A percentile compares a stretch with the other conserved stretches of the same genome.
phyloP scores from a whole-genome alignment of 2,113 vertebrate species.

The Dasyprocta punctata region DNA sequence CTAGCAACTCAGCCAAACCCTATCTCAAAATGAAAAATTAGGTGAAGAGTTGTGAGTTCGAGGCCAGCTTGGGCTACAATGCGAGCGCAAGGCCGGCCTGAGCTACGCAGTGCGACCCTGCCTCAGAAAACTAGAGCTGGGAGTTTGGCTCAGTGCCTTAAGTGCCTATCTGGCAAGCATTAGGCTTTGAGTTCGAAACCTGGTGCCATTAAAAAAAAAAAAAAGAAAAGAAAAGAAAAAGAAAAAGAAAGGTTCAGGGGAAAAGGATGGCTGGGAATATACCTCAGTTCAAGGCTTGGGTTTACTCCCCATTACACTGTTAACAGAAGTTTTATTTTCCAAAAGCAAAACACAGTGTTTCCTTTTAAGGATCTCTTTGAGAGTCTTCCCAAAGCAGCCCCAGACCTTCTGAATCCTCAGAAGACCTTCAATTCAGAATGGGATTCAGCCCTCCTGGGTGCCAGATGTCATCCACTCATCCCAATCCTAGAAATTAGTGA shows the following conservation, averaged over 20 bases:
- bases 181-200: too few species aligned
- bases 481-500: not conserved
- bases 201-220: too few species aligned
- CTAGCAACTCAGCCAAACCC: not conserved
- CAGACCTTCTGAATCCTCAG: not conserved
- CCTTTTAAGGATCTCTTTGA: not conserved
- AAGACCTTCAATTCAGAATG: not conserved
- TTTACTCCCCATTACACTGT: not conserved
- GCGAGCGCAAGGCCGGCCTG: too few species aligned
- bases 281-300: not conserved
- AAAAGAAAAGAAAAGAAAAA: too few species aligned
- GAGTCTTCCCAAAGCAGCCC: not conserved
- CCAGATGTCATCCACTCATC: not conserved
- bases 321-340: not conserved
- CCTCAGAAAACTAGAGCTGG: too few species aligned
- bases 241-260: too few species aligned
- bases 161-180: too few species aligned
- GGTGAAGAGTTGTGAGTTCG: too few species aligned
- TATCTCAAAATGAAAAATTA: not conserved
- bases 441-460: not conserved
- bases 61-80: too few species aligned
- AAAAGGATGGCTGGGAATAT: not conserved
- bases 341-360: not conserved
- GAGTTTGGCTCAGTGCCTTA: too few species aligned
- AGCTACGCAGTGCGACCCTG: too few species aligned